A percentile compares a stretch with the other conserved stretches of the same genome.
Conservation (phyloP, 2,888 invertebrate species). For the Dryobota labecula region DNA sequence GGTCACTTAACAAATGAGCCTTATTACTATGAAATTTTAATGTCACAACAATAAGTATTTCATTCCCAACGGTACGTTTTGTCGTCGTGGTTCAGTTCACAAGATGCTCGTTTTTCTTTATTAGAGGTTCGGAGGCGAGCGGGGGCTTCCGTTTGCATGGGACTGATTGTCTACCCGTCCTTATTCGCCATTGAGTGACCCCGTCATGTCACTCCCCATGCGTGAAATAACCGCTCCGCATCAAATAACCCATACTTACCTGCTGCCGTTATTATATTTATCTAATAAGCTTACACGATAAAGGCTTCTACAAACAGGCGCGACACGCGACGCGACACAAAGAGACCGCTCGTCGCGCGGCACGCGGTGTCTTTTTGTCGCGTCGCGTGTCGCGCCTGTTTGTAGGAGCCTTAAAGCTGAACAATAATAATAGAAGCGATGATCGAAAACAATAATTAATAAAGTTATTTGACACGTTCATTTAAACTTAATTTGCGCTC, state of each 20-base stretch:
- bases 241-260: constrained; percentile 38
- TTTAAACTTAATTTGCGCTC: constrained; percentile 19
- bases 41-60: constrained; percentile 61
- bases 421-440: neutral
- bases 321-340: too few species aligned
- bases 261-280: constrained; percentile 32
- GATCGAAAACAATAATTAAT: constrained; percentile 15
- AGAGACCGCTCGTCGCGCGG: too few species aligned
- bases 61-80: constrained; percentile 77
- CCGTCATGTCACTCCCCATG: constrained; percentile 64
- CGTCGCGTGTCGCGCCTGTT: too few species aligned
- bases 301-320: too few species aligned
- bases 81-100: constrained; percentile 77
- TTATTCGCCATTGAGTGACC: constrained; percentile 71
- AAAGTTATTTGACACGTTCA: constrained; percentile 33
- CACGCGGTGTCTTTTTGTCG: too few species aligned
- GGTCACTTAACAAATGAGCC: constrained; percentile 22
- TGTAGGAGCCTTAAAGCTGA: too few species aligned
- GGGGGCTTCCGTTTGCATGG: constrained; percentile 76
- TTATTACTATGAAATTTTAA: constrained; percentile 43
- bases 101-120: constrained; percentile 77
- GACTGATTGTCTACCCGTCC: constrained; percentile 72
- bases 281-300: constrained; percentile 22
- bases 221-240: constrained; percentile 57
- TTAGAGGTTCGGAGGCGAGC: constrained; percentile 66